Conservation (phyloP, 2,113 vertebrate species). For the Promerops cafer region DNA sequence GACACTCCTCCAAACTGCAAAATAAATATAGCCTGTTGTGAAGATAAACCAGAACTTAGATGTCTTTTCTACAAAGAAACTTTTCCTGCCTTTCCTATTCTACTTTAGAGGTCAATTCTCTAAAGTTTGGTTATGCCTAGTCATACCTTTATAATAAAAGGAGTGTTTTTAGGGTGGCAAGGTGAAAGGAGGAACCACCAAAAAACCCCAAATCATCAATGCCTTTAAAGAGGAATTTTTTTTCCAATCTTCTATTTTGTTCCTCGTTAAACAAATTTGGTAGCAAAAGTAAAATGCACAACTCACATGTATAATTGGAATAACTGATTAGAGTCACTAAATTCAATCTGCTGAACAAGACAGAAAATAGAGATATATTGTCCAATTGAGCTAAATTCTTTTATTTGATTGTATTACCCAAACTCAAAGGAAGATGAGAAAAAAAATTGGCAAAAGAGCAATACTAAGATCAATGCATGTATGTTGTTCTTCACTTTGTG, state of each 20-base stretch:
- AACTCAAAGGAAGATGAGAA: not conserved
- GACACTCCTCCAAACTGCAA: conserved; percentile 40
- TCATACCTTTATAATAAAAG: conserved; percentile 11
- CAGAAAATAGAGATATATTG: not conserved
- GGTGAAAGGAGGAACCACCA: not conserved
- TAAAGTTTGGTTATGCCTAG: conserved; percentile 23
- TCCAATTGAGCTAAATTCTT: not conserved
- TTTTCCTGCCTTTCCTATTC: not conserved
- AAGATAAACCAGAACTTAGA: conserved; percentile 58
- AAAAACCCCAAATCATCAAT: not conserved
- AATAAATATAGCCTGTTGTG: conserved; percentile 45
- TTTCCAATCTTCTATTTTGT: not conserved
- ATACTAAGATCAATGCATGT: not conserved
- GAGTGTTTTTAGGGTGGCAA: not conserved
- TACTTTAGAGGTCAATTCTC: conserved; percentile 12
- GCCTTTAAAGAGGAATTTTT: not conserved
- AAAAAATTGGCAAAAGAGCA: not conserved
- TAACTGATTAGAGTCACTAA: not conserved
- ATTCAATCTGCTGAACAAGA: not conserved
- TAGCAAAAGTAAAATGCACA: not conserved
- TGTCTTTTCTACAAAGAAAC: not conserved
- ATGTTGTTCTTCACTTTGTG: not conserved
- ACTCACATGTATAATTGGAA: not conserved
- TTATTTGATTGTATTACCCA: not conserved
- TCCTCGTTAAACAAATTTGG: not conserved